Evolutionary conservation across 2,797 vertebrate species (phyloP).

Genomic region (Anas georgica): DNA sequence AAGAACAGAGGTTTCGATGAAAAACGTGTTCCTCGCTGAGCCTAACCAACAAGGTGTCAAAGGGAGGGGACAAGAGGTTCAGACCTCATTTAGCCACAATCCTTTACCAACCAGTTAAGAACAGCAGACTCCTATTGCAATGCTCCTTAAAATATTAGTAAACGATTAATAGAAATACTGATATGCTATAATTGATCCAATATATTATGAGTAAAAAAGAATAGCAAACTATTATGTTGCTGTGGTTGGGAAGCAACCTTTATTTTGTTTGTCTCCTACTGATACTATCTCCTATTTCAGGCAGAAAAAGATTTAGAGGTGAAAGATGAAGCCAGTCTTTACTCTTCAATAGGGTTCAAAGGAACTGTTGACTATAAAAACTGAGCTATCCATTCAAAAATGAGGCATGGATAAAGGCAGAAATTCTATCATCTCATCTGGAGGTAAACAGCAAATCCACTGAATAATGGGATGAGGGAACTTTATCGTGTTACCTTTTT

Average conservation of each 20-base stretch:
- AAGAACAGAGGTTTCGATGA: accelerated
- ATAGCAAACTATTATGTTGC: background rate
- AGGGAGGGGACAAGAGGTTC: background rate
- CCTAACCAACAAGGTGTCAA: background rate
- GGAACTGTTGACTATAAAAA: background rate
- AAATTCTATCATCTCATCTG: background rate
- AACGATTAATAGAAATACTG: background rate
- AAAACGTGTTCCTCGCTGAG: background rate
- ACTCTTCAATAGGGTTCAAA: background rate
- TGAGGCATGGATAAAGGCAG: background rate
- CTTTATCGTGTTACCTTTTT: background rate
- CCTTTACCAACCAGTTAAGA: background rate
- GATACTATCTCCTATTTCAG: background rate
- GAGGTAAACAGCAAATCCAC: background rate
- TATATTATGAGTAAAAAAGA: background rate
- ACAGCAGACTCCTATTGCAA: background rate
- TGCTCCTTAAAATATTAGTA: background rate
- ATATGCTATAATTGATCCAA: background rate
- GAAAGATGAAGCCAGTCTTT: background rate
- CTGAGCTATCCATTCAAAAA: background rate
- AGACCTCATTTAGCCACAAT: background rate
- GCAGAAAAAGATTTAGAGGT: background rate
- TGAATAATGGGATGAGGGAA: slow-evolving; percentile 16
- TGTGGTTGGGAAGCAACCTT: background rate
- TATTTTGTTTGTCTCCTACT: background rate